Percentiles rank a stretch among this genome's conserved stretches.
Conservation (phyloP, 2,797 vertebrate species). For the Sandelia bainsii region DNA sequence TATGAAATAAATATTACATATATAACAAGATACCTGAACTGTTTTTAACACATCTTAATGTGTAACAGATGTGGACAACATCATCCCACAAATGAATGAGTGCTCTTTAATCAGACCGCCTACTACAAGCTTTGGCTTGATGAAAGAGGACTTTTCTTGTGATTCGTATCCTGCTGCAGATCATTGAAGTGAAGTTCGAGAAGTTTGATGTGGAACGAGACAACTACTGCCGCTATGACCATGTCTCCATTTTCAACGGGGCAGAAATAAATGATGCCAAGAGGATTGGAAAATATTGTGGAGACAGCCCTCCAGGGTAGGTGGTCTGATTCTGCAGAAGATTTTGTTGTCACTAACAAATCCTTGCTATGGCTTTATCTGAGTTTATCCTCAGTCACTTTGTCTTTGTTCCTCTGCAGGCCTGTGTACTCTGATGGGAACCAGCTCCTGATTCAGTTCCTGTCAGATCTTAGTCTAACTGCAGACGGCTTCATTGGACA, state of each 20-base stretch:
- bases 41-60: constrained; percentile 2
- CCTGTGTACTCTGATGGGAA: constrained; percentile 95
- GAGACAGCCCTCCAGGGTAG: constrained; percentile 96
- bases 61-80: constrained; percentile 24
- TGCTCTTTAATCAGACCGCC: constrained; percentile 9
- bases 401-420: constrained; percentile 76
- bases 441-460: constrained; percentile 96
- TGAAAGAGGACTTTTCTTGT: constrained; percentile 21
- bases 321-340: constrained; percentile 65
- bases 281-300: constrained; percentile 96
- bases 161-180: constrained; percentile 68
- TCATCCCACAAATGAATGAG: constrained; percentile 18
- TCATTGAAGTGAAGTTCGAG: constrained; percentile 96
- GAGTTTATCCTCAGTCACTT: constrained; percentile 33
- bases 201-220: constrained; percentile 99
- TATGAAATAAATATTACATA: constrained; percentile 1
- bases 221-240: constrained; percentile 98
- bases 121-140: constrained; percentile 1
- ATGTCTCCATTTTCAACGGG: constrained; percentile 95
- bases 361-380: neutral
- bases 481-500: constrained; percentile 97
- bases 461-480: constrained; percentile 97
- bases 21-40: neutral
- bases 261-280: constrained; percentile 94
- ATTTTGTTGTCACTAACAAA: neutral